Evolutionary conservation across 2,888 invertebrate genomes (phyloP), one percentile per base, ranked within the genome.

Genomic region (Petrophora chlorosata): DNA sequence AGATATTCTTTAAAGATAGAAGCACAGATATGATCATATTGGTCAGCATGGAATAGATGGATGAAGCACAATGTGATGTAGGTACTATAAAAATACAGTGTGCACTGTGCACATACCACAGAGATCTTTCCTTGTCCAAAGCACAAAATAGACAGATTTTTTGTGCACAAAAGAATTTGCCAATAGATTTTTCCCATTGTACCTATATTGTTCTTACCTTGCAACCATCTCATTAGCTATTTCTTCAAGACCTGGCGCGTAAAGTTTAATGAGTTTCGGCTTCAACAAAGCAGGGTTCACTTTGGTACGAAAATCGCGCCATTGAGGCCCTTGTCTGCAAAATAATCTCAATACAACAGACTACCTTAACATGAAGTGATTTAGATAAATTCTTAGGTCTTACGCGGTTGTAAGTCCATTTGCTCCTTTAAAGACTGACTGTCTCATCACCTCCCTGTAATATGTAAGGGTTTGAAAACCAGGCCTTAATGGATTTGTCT

Each of bases 221-320:
- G 63, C 59, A 1, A 83, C 71, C 63, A 82, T 72, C 25, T 89
- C 88, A 22, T 76, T 71, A 22, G 91, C 90, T 16, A 92, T 91
- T 46, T 85, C 80, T 44, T 90, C 84, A 42, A 93, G 77, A 5
- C 78, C 83, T 1, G 86, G 79, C 2, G 90, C 65, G 54, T 92
- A 93, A 0, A 90, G 69, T 66, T 90, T 91, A 0, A 91, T 83
- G 49, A 91, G 75, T 56, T 92, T 92, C 0, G 94, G 93, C 63
- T 93, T 91, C 73, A 95, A 76, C 73, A 95, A 81, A 22, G 93
- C 90, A 38, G 93, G 93, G 73, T 94, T 94, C 0, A 94, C 93
- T 49, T 92, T 92, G 0, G 92, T 91, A 10, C 95, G 88, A 56
- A 94, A 90, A 40, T 92, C 86, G 26, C 92, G 91, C 95, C 95